A percentile compares a stretch with the other conserved stretches of the same genome.
These are phyloP conservation scores for Myotis brandtii DNA, from an alignment of 2,113 vertebrate genomes.

Conservation along the genomic window DNA sequence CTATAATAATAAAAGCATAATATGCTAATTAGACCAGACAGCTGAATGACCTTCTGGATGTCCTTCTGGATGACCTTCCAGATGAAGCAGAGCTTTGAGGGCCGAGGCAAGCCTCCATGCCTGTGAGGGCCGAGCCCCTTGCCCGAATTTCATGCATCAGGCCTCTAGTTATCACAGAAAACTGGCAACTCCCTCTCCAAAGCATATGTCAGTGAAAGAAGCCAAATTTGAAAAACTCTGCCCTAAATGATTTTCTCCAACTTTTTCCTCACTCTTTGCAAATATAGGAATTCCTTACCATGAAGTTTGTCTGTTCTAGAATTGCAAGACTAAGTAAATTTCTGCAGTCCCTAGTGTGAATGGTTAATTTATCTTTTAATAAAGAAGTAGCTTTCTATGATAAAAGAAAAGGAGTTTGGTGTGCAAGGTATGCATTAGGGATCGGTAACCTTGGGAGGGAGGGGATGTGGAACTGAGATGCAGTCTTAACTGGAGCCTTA, in stretches of 20 bases:
- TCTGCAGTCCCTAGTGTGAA: background rate
- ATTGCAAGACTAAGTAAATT: background rate
- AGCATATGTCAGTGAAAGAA: background rate
- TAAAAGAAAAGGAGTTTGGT: background rate
- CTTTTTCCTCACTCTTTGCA: background rate
- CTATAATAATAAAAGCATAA: too few species aligned
- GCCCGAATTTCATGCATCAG: too few species aligned
- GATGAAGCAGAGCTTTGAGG: too few species aligned
- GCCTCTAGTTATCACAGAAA: background rate
- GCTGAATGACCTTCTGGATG: too few species aligned
- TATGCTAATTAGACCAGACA: too few species aligned
- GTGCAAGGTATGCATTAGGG: background rate
- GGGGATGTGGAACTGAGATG: background rate
- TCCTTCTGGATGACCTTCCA: too few species aligned
- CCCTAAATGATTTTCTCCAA: background rate
- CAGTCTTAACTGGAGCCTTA: background rate
- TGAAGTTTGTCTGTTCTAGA: background rate
- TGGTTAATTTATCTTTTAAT: slow-evolving; percentile 42
- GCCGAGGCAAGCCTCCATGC: too few species aligned
- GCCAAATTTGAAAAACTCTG: background rate
- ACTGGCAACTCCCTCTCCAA: background rate
- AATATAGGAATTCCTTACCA: background rate
- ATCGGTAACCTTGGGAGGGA: background rate
- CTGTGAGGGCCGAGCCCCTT: too few species aligned
- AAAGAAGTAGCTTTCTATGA: background rate